phyloP scores from a whole-genome alignment of 2,113 vertebrate genomes.

The Hylia prasina region DNA sequence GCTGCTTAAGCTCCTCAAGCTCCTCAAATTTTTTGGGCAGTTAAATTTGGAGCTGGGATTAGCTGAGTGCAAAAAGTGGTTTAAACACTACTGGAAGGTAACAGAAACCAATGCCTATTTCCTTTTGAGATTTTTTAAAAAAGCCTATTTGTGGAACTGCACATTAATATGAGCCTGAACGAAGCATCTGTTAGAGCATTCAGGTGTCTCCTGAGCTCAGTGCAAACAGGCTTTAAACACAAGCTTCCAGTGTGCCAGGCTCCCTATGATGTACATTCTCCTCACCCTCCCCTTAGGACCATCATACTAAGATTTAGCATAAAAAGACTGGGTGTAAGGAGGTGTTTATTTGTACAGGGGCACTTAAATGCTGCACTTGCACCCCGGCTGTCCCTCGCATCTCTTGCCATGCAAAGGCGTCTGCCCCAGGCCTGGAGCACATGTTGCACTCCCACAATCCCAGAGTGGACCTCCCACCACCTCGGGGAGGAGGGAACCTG shows the following conservation, averaged over 20 bases:
- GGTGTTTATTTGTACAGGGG: not conserved
- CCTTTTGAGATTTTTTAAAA: not conserved
- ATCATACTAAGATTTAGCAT: fast-evolving
- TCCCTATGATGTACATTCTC: fast-evolving
- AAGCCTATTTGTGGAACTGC: not conserved
- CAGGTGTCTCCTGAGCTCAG: not conserved
- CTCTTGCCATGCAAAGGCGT: fast-evolving
- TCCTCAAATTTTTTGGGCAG: not conserved
- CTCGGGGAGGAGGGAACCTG: not conserved
- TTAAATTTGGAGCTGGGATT: constrained; percentile 2
- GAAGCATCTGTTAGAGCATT: not conserved
- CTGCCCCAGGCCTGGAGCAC: not conserved
- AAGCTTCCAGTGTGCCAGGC: not conserved
- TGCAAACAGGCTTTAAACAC: fast-evolving
- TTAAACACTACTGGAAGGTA: not conserved
- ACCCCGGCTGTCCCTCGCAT: not conserved
- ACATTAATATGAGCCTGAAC: not conserved
- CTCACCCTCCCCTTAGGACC: not conserved
- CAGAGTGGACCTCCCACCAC: fast-evolving
- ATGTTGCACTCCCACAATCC: fast-evolving
- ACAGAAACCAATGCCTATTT: not conserved
- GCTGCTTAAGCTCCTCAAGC: not conserved
- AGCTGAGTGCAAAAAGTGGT: not conserved
- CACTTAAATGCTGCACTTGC: not conserved
- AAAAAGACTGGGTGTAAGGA: not conserved